These are phyloP conservation scores for Stenotaenia linearis DNA, from an alignment of 2,888 invertebrate species.

Conservation along the genomic window DNA sequence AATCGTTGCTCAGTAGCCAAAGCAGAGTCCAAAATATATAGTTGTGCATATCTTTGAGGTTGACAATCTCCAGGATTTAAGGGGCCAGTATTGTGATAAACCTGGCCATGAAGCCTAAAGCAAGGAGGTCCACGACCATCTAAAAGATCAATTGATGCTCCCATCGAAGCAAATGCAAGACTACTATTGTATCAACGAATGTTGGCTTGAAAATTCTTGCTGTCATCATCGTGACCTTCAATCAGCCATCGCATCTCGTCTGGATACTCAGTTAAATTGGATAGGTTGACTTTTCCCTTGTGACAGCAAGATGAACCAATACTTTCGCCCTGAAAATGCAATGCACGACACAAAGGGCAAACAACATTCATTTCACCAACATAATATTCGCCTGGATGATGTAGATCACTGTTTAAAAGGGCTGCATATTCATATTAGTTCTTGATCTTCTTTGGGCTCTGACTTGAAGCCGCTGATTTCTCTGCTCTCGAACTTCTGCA, in stretches of 20 bases:
- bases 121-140: slow-evolving; percentile 33
- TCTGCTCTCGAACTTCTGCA: no score
- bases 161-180: slow-evolving; percentile 39
- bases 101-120: slow-evolving; percentile 38
- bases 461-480: no score
- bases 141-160: slow-evolving; percentile 28
- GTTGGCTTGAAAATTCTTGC: slow-evolving; percentile 33
- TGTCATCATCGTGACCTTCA: background rate
- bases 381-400: no score
- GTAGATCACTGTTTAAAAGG: no score
- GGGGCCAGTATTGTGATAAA: slow-evolving; percentile 38
- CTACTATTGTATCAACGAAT: slow-evolving; percentile 38
- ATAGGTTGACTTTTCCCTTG: slow-evolving; percentile 28
- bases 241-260: slow-evolving; percentile 12
- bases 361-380: no score
- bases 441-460: no score
- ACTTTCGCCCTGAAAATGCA: background rate
- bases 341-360: no score
- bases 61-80: slow-evolving; percentile 2
- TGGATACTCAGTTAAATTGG: background rate
- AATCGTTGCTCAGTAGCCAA: slow-evolving; percentile 5
- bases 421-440: no score
- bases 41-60: background rate
- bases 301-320: slow-evolving; percentile 34
- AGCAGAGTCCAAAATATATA: slow-evolving; percentile 35